Base-by-base conservation (phyloP, 2,888 invertebrate genomes). In the Abrostola triplasia region DNA sequence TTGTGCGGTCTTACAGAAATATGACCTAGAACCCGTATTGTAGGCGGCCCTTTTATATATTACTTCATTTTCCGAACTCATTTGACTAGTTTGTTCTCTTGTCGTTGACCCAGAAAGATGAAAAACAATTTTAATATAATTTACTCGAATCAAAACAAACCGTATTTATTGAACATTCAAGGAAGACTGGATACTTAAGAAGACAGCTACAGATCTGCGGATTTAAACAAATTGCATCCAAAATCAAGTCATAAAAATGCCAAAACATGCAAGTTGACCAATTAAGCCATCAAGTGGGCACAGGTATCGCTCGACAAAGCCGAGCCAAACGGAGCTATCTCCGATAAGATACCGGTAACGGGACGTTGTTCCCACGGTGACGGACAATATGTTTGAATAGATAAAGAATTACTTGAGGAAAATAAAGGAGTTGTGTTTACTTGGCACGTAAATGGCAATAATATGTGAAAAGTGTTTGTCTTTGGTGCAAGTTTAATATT, bases 331-430 rank as follows among this genome's bases (percentile, higher is more conserved):
- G 48, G 38, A 76, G 73, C 81, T 81, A 81, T 81, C 79, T 63
- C 9, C 47, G 82, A 84, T 82, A 84, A 84, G 82, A 84, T 82
- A 76, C 63, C 70, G 71, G 61, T 68, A 73, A 74, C 76, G 69
- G 77, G 66, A 59, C 73, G 67, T 65, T 67, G 73, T 80, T 82
- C 82, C 78, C 82, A 82, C 82, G 83, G 64, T 56, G 69, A 70
- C 70, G 60, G 66, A 80, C 75, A 77, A 67, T 78, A 69, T 76
- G 70, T 72, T 78, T 65, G 55, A 24, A 56, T 67, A 73, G 67
- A 82, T 78, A 81, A 81, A 76, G 66, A 64, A 70, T 81, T 71
- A 66, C 70, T 74, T 62, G 42, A 76, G 47, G 67, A 76, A 73
- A 81, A 68, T 79, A 79, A 79, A 72, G 72, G 60, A 72, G 76